phyloP scores from a whole-genome alignment of 2,888 invertebrate species.

The Oscheius sp. region DNA sequence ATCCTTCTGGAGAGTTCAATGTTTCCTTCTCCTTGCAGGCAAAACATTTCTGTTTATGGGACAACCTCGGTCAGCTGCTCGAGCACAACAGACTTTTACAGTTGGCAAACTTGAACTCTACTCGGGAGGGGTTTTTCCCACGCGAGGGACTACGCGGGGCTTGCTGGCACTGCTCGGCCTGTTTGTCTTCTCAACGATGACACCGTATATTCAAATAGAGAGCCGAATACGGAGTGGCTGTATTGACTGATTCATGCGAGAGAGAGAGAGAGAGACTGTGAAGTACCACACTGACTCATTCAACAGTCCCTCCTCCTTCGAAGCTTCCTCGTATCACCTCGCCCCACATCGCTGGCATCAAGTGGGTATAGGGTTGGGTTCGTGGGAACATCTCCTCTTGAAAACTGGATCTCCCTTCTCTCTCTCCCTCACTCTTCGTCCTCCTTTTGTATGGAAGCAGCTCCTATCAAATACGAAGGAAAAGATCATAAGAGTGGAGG shows the following conservation, averaged over 20 bases:
- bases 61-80: too few species aligned
- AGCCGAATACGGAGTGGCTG: constrained; percentile 20
- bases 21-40: too few species aligned
- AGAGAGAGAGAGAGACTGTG: background rate
- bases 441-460: constrained; percentile 27
- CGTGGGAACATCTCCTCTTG: constrained; percentile 21
- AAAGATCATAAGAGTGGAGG: constrained; percentile 38
- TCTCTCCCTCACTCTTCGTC: background rate
- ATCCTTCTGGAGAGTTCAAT: too few species aligned
- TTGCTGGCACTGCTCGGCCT: background rate
- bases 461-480: constrained; percentile 35
- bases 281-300: constrained; percentile 17
- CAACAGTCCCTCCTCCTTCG: constrained; percentile 6
- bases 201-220: constrained; percentile 37
- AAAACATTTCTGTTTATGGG: too few species aligned
- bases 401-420: constrained; percentile 3
- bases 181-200: constrained; percentile 35
- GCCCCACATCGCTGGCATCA: constrained; percentile 21
- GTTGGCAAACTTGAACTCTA: too few species aligned
- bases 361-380: constrained; percentile 1
- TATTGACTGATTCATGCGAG: constrained; percentile 35
- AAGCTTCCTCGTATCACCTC: constrained; percentile 20
- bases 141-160: too few species aligned
- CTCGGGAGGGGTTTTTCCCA: too few species aligned
- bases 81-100: too few species aligned